Base-by-base conservation (phyloP, 2,797 vertebrate genomes). In the Aratinga solstitialis region DNA sequence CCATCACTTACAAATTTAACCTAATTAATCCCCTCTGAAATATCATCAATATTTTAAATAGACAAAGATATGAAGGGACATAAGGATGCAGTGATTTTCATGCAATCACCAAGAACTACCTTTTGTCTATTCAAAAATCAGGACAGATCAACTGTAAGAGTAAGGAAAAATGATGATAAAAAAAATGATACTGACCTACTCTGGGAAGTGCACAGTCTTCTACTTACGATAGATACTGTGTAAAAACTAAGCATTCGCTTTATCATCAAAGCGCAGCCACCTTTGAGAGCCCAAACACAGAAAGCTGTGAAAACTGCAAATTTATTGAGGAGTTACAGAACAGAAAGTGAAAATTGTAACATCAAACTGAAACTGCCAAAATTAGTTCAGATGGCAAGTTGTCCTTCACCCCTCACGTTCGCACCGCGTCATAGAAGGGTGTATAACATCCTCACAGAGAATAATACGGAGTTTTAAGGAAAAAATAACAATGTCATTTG, bases 31-130 rank as follows among this genome's bases (percentile, higher is more conserved):
- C 21, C 14, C 15, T 82, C 62, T 73, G 54, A 89, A 87, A 14
- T 42, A 84, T 36, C 4, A n/a, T 16, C 45, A 40, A 7, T 88
- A 69, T 62, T 90, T 90, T 90, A 80, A 85, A 78, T 13, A 58
- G 42, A 78, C 13, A 48, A 67, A 30, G 78, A 72, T 56, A 73
- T 63, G 61, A 85, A 93, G 23, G 36, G 18, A 75, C 72, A 73
- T 40, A 81, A 77, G 40, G 56, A 78, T 50, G 84, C n/a, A 10
- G 22, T 77, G 24, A 80, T 71, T 88, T 72, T 11, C 23, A 54
- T 0, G 0, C 13, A 45, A 8, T 59, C 47, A 84, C 40, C 26
- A 50, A 54, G 26, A 66, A 45, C 6, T 9, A 27, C 13, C 15
- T 38, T 79, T 63, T 78, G 4, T 11, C 34, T 67, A 2, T 34